Evolutionary conservation across 2,888 invertebrate genomes (phyloP), one percentile per base, ranked within the genome.

Genomic region (Thyatira batis): DNA sequence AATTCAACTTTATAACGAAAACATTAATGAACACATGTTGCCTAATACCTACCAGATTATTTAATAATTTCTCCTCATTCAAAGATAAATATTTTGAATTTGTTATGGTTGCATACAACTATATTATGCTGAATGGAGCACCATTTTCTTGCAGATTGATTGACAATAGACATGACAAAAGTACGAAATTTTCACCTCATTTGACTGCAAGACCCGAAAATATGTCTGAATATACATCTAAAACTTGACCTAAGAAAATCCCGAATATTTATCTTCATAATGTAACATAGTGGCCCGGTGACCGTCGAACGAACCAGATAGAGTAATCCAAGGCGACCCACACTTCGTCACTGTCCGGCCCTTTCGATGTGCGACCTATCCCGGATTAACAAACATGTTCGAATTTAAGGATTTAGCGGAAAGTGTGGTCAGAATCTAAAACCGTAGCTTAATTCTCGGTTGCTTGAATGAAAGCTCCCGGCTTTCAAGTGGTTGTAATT

Each of bases 301-400:
- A 77, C 80, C 78, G 76, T 72, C 72, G 69, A 65, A 65, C 68
- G 67, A 69, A 66, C 60, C 63, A 73, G 81, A 82, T 80, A 78
- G 78, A 80, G 77, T 79, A 82, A 82, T 81, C 76, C 76, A 62
- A 57, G 58, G 63, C 59, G 76, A 78, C 82, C 85, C 83, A 73
- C 76, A 86, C 86, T 90, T 83, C 84, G 83, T 88, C 88, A 87
- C 78, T 90, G 89, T 89, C 89, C 71, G 66, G 65, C 61, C 71
- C 78, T 69, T 81, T 76, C 81, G 78, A 82, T 77, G 72, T 60
- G 73, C 79, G 78, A 82, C 82, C 83, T 80, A 80, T 76, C 76
- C 76, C 63, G 79, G 84, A 85, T 89, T 89, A 87, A 83, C 87
- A 78, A 79, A 86, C 84, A 82, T 85, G 88, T 87, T 80, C 78